phyloP scores from a whole-genome alignment of 2,888 invertebrate genomes.

The Rhogogaster chlorosoma region DNA sequence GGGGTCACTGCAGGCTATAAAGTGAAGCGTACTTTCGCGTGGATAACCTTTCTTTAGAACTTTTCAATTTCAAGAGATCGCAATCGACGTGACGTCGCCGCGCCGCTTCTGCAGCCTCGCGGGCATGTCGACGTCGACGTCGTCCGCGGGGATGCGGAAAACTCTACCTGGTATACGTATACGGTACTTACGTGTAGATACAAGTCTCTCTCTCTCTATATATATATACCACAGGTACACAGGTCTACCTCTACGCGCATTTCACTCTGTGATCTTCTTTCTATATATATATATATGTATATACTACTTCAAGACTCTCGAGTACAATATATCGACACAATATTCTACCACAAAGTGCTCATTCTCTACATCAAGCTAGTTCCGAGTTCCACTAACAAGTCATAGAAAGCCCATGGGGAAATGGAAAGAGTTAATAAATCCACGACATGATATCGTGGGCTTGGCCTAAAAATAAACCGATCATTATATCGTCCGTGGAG shows the following conservation, averaged over 20 bases:
- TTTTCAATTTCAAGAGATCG: conserved; percentile 48
- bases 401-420: neutral
- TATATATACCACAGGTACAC: neutral
- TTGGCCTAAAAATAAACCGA: neutral
- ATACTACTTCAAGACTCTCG: neutral
- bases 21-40: conserved; percentile 47
- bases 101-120: conserved; percentile 21
- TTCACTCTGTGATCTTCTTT: conserved; percentile 40
- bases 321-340: conserved; percentile 10
- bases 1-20: conserved; percentile 49
- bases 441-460: neutral
- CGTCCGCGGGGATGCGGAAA: conserved; percentile 29
- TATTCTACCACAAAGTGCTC: neutral
- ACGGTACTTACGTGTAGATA: neutral
- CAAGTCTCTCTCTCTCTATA: neutral
- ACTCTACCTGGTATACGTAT: conserved; percentile 19
- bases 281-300: neutral
- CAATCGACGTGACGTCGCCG: conserved; percentile 48
- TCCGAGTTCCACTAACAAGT: neutral
- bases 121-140: conserved; percentile 38
- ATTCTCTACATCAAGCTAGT: conserved; percentile 1
- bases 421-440: neutral
- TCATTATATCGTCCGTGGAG: neutral
- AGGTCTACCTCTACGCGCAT: conserved; percentile 2
- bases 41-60: conserved; percentile 47